Conservation (phyloP, 53 echinoderm and acorn worm genomes). For the Pentamera pediparva region DNA sequence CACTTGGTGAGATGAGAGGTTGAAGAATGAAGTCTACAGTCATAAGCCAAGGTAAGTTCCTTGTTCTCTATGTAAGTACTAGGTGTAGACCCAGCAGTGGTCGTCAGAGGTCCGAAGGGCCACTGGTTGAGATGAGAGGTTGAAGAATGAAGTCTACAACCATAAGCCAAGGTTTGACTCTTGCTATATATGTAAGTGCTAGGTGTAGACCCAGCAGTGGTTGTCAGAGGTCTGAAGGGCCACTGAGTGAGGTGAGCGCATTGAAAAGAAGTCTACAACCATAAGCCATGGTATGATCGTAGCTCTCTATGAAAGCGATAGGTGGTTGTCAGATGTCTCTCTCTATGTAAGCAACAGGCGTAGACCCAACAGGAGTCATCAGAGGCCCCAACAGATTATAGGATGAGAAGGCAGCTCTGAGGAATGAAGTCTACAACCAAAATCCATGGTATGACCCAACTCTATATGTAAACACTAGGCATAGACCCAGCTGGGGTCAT, state of each 20-base stretch:
- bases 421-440: slow-evolving; percentile 29
- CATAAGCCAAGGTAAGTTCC: background rate
- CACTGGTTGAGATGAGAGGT: background rate
- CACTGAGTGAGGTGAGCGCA: background rate
- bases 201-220: background rate
- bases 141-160: background rate
- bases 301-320: too few species aligned
- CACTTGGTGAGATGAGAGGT: background rate
- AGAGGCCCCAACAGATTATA: slow-evolving; percentile 91
- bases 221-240: background rate
- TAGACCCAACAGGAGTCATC: slow-evolving; percentile 90
- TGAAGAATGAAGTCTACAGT: background rate
- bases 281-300: background rate
- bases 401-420: slow-evolving; percentile 74
- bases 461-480: slow-evolving; percentile 86
- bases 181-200: too few species aligned
- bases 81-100: background rate
- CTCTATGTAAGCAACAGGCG: slow-evolving; percentile 89
- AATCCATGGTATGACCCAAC: slow-evolving; percentile 19
- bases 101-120: background rate
- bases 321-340: too few species aligned
- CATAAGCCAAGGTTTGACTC: background rate
- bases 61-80: too few species aligned
- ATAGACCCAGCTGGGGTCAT: slow-evolving; percentile 93
- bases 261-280: background rate